Evolutionary conservation across 2,113 vertebrate species (phyloP), one percentile per base, ranked within the genome.

Genomic region (Lampris incognitus): DNA sequence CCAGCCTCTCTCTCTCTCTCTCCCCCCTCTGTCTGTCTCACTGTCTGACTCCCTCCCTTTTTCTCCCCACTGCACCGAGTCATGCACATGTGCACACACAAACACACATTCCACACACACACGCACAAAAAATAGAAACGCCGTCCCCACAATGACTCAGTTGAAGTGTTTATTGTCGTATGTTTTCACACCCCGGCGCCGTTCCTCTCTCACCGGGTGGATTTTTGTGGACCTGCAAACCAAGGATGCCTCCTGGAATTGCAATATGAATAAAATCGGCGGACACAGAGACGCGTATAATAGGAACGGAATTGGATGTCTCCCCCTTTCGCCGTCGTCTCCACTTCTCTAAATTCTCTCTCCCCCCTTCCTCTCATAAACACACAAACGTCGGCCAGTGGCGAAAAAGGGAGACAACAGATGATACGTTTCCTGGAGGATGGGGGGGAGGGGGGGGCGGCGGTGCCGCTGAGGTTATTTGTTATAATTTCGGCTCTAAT

Each of bases 401-500:
- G 83, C 11, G 82, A 48, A 52, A 76, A 68, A 82, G 66, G 56
- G 58, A 72, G 60, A 79, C 78, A 64, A 86, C 75, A 62, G 79
- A 86, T 78, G 72, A 61, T 58, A 78, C 37, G 48, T 78, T 81
- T 84, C 75, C 73, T 37, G 55, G 69, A 71, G 44, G 40, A 3
- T 11, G 36, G 41, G 55, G 56, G 24, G 41, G 55, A 56, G 24
- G 70, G 8, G 52, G 50, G 37, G 55, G 44, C 24, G 24, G 24
- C 24, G 76, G 69, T 70, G 59, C 78, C 60, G 62, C 80, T 41
- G 73, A 50, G 8, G 63, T 89, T 89, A 90, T 93, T 91, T 91
- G 83, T 91, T 91, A 89, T 91, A 92, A 91, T 92, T 24, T 87
- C 76, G 68, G 81, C 78, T 84, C 81, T 91, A 89, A 94, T 94